Base-by-base conservation (phyloP, 2,113 vertebrate genomes). In the Poeciliopsis retropinna region DNA sequence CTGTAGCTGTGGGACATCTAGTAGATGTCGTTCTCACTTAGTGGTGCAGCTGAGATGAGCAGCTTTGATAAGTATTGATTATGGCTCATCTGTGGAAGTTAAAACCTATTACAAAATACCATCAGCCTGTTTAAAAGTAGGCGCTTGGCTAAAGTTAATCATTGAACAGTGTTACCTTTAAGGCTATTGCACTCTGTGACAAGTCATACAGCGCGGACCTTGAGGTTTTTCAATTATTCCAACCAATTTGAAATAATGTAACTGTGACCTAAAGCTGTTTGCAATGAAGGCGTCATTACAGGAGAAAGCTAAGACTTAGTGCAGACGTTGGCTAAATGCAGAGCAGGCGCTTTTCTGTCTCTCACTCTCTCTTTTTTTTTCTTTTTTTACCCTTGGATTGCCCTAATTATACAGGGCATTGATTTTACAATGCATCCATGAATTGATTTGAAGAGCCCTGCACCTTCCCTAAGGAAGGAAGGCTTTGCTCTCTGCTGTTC, bases 341-440 rank as follows among this genome's bases (percentile, higher is more conserved):
- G 85, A 87, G 88, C 81, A 88, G 75, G 44, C 90, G 94, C 94
- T 94, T 95, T 95, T 91, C 94, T 94, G 3, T 31, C 30, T 31
- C 30, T 31, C 3, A 0, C 30, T 31, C 30, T 31, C 30, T 31
- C 3, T 30, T 32, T 11, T 37, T 37, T 37, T 37, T 9, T 57
- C 2, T 25, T 54, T 94, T 95, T 95, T 93, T 96, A 96, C 93
- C 96, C 96, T 97, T 97, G 96, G 94, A 96, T 95, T 96, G 95
- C 94, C 95, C 96, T 97, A 96, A 97, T 97, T 96, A 97, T 96
- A 96, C 96, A 96, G 92, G 87, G 91, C 95, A 97, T 97, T 96
- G 96, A 97, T 97, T 97, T 97, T 96, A 95, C 95, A 96, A 94
- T 95, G 94, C 95, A 95, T 95, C 92, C 95, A 93, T 95, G 93